These are phyloP conservation scores for Mesorhabditis spiculigera DNA, from an alignment of 2,888 invertebrate genomes.

Conservation along the genomic window DNA sequence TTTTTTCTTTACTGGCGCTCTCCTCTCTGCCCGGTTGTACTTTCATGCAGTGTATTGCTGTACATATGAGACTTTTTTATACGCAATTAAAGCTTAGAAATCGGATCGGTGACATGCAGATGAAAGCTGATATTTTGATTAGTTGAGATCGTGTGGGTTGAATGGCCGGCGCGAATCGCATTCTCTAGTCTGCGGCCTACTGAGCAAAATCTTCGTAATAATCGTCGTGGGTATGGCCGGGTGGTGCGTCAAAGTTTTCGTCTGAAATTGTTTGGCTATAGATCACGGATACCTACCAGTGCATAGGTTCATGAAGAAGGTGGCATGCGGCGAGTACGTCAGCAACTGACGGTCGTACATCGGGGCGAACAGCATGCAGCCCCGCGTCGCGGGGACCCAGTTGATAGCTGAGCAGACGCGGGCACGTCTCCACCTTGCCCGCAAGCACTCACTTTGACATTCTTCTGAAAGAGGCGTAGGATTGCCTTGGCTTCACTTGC, in stretches of 20 bases:
- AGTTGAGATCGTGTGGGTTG: no score
- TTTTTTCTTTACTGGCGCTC: no score
- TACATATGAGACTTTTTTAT: no score
- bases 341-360: neutral
- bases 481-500: no score
- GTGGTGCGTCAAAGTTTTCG: neutral
- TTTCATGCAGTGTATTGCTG: no score
- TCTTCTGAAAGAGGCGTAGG: neutral
- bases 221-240: neutral
- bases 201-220: conserved; percentile 5
- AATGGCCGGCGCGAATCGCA: no score
- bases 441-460: conserved; percentile 6
- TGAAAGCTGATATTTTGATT: no score
- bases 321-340: neutral
- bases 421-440: neutral
- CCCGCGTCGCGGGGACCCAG: neutral
- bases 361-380: neutral
- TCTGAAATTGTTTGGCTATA: neutral
- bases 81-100: no score
- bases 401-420: neutral
- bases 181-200: neutral
- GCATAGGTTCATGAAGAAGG: conserved; percentile 5
- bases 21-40: no score
- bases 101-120: no score
- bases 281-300: neutral